Evolutionary conservation across 37 sponge, comb jelly and placozoan species (phyloP).

Genomic region (Agelas oroides): DNA sequence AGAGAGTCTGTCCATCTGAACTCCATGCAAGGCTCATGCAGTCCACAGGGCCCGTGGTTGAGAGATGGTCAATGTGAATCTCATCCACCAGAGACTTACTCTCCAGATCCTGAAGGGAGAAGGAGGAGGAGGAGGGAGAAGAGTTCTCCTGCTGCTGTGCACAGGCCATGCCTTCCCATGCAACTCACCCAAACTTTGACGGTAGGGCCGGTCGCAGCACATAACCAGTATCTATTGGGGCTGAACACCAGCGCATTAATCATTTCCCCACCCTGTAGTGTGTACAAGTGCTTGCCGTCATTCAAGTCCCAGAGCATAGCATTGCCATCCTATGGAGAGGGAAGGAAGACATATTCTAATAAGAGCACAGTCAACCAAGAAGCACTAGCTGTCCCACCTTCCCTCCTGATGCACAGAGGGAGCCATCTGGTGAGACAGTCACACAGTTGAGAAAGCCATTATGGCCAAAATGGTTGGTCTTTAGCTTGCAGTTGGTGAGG

Average conservation of each 20-base stretch:
- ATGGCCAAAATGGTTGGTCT: constrained; percentile 98
- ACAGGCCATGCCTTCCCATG: too few species aligned
- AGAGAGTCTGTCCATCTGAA: constrained; percentile 97
- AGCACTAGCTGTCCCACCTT: constrained; percentile 53
- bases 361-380: neutral
- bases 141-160: too few species aligned
- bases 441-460: constrained; percentile 95
- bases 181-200: constrained; percentile 95
- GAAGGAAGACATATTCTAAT: neutral
- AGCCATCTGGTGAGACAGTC: constrained; percentile 99
- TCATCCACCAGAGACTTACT: constrained; percentile 96
- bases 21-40: constrained; percentile 97
- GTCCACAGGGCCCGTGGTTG: constrained; percentile 52
- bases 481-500: constrained; percentile 98
- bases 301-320: constrained; percentile 99
- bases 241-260: constrained; percentile 98
- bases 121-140: neutral
- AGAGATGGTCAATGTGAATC: constrained; percentile 71
- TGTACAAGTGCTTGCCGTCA: constrained; percentile 99
- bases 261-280: constrained; percentile 83
- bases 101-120: constrained; percentile 86
- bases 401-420: constrained; percentile 99
- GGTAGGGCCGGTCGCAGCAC: constrained; percentile 94
- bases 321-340: constrained; percentile 76
- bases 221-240: constrained; percentile 99